Evolutionary conservation across 2,888 invertebrate species (phyloP), one percentile per base, ranked within the genome.

Genomic region (Chesias legatella): DNA sequence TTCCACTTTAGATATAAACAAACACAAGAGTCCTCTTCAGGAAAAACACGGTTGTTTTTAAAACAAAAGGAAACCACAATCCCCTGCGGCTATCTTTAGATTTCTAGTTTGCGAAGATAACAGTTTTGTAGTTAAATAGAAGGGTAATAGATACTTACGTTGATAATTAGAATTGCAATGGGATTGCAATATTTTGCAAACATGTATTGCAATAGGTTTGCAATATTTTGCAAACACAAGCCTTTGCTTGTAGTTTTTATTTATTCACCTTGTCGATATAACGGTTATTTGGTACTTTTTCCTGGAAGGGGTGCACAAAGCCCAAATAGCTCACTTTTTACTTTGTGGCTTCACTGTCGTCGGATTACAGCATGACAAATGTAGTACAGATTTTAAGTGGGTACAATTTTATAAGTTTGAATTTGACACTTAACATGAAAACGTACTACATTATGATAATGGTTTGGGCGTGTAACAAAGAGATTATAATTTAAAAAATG

Each of bases 61-160:
- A 46, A 47, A 45, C 35, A 20, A 44, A 55, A 37, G 33, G 46
- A 44, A 39, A 43, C 44, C 49, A 50, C 30, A 37, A 43, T 37
- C 54, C 52, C 57, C 53, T 6, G 20, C 44, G 51, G 61, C 48
- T 53, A 53, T 46, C 43, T 49, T 48, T 43, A 56, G 32, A 47
- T 37, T 51, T 51, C 50, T 38, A 53, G 50, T 56, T 50, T 51
- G 31, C 51, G 25, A 43, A 46, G 45, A 51, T 47, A 41, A 35
- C 31, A 26, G 34, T 31, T 34, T 13, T 33, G 7, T 24, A 28
- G 28, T 33, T 29, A 29, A 40, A 33, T 10, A 29, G 21, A 21
- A 37, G 25, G 26, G 26, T 13, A 26, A 31, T 10, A 11, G 33
- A 11, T n/a, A 17, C 28, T 20, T 22, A 11, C 10, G 10, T 11